phyloP scores from a whole-genome alignment of 2,113 vertebrate genomes.

The Eudyptes chrysolophus region DNA sequence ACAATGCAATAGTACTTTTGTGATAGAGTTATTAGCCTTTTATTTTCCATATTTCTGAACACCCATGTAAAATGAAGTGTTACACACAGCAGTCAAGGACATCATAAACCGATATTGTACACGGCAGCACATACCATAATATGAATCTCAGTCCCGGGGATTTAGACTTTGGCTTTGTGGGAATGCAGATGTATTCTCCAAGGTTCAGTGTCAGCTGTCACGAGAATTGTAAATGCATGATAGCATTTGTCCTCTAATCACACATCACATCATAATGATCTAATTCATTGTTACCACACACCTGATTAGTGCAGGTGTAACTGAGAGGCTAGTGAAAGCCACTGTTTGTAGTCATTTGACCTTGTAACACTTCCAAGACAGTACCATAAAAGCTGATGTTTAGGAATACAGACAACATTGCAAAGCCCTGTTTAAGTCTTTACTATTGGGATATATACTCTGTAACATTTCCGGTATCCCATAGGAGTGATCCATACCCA shows the following conservation, averaged over 20 bases:
- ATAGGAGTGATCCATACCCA: neutral
- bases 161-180: neutral
- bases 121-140: accelerated
- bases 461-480: neutral
- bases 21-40: neutral
- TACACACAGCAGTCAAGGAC: neutral
- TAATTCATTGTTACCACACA: neutral
- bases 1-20: neutral
- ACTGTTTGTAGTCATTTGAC: neutral
- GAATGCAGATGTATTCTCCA: neutral
- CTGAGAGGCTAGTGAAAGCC: neutral
- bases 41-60: neutral
- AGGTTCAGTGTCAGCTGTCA: neutral
- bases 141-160: no score
- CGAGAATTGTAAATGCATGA: neutral
- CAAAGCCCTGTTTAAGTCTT: neutral
- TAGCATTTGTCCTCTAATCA: neutral
- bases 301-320: neutral
- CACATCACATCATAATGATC: accelerated
- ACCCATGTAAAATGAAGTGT: neutral
- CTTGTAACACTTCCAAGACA: neutral
- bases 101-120: accelerated
- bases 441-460: neutral
- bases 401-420: neutral
- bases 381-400: neutral